Percentiles rank a stretch among this genome's conserved stretches.
These are phyloP conservation scores for Sarcophaga bullata DNA, from an alignment of 1,140 invertebrate genomes.

Conservation along the genomic window DNA sequence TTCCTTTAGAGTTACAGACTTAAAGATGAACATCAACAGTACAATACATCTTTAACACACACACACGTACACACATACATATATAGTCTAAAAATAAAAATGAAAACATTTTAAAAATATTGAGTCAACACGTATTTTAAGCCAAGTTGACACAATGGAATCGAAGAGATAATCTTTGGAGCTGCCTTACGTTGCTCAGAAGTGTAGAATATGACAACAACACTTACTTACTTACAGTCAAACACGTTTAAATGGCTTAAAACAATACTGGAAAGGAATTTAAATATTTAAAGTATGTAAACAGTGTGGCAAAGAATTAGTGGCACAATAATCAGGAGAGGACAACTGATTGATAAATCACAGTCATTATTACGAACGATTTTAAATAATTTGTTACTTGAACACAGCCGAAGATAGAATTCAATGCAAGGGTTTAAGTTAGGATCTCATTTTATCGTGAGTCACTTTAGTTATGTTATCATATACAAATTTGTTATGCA, in stretches of 20 bases:
- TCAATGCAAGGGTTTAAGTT: too few species aligned
- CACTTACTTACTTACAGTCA: neutral
- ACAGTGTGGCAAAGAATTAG: neutral
- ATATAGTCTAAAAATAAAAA: too few species aligned
- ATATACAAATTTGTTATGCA: too few species aligned
- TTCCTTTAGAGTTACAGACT: neutral
- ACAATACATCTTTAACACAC: too few species aligned
- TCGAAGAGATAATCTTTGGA: neutral
- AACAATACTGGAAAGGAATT: neutral
- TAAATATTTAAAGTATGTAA: neutral
- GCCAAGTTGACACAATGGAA: constrained; percentile 23
- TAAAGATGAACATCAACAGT: too few species aligned
- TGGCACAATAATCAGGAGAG: neutral
- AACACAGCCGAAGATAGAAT: too few species aligned
- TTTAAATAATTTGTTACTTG: too few species aligned
- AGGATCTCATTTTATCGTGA: too few species aligned
- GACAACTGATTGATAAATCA: too few species aligned
- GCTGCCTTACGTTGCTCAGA: neutral
- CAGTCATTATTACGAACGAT: too few species aligned
- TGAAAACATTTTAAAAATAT: neutral
- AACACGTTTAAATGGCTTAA: constrained; percentile 16
- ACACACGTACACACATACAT: too few species aligned
- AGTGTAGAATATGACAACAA: constrained; percentile 4
- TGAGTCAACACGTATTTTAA: constrained; percentile 11
- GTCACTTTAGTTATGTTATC: too few species aligned